These are phyloP conservation scores for Anas capensis DNA, from an alignment of 2,797 vertebrate genomes.

Conservation along the genomic window DNA sequence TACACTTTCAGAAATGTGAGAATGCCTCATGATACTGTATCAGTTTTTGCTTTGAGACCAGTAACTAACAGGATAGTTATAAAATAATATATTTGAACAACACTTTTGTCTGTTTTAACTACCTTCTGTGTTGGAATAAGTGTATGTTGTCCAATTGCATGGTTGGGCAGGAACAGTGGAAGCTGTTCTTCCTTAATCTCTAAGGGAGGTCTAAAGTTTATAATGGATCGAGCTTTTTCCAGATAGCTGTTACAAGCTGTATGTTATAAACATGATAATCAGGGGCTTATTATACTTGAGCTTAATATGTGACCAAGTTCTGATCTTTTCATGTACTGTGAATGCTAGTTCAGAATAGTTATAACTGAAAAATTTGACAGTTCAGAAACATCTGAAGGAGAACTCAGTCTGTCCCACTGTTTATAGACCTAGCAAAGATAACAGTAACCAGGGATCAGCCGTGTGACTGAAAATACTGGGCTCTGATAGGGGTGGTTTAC, in stretches of 20 bases:
- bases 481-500: not conserved
- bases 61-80: not conserved
- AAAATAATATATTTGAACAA: not conserved
- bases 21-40: not conserved
- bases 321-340: not conserved
- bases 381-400: not conserved
- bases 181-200: not conserved
- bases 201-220: not conserved
- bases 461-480: not conserved
- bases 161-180: not conserved
- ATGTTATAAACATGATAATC: not conserved
- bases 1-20: not conserved
- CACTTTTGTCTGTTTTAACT: not conserved
- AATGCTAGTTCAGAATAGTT: not conserved
- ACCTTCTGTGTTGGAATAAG: not conserved
- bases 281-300: not conserved
- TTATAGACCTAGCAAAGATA: not conserved
- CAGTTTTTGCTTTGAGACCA: not conserved
- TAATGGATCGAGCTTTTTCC: not conserved
- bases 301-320: not conserved
- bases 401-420: not conserved
- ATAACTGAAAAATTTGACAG: not conserved
- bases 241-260: not conserved
- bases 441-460: not conserved
- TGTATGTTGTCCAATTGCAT: not conserved